Evolutionary conservation across 2,797 vertebrate genomes (phyloP).

Genomic region (Lophura swinhoii): DNA sequence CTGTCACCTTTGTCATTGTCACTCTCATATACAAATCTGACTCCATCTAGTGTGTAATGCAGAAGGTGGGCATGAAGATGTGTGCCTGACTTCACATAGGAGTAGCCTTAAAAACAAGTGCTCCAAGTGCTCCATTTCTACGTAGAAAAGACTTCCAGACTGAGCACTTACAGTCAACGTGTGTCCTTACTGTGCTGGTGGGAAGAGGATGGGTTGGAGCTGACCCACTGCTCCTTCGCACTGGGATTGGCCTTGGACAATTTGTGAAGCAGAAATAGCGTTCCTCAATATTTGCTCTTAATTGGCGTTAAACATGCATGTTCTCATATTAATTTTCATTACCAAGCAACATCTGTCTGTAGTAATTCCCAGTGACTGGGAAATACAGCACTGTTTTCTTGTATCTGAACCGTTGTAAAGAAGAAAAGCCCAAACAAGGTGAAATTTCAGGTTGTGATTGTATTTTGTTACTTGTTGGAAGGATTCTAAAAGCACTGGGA

Average conservation of each 20-base stretch:
- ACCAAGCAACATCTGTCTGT: not conserved
- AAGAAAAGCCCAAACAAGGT: not conserved
- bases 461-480: not conserved
- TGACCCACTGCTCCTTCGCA: not conserved
- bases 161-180: not conserved
- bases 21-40: not conserved
- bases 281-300: not conserved
- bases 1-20: not conserved
- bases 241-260: not conserved
- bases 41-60: not conserved
- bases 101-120: not conserved
- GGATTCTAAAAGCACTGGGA: not conserved
- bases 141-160: not conserved
- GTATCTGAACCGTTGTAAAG: not conserved
- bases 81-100: not conserved
- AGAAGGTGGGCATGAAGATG: not conserved
- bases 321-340: not conserved
- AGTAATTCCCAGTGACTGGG: not conserved
- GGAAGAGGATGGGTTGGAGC: not conserved
- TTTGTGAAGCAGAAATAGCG: not conserved
- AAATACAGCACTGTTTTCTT: not conserved
- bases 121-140: not conserved
- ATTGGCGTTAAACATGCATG: not conserved
- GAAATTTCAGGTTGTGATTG: not conserved
- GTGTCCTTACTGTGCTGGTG: not conserved